Percentiles rank a stretch among this genome's conserved stretches.
Evolutionary conservation across 1,140 invertebrate genomes (phyloP).

Genomic region (Brachionus manjavacas): DNA sequence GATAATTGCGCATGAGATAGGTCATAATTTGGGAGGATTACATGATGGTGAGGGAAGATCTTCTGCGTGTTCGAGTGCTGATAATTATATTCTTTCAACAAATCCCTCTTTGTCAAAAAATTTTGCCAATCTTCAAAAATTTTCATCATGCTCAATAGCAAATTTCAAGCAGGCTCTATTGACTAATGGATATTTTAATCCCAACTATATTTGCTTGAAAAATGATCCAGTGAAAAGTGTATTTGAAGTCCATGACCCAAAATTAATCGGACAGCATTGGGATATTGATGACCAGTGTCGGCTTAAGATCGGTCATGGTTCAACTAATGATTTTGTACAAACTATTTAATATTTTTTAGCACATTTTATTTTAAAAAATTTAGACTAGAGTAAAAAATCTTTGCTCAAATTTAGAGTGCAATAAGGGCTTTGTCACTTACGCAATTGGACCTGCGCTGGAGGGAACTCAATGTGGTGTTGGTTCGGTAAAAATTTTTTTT

Average conservation of each 20-base stretch:
- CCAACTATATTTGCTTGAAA: background rate
- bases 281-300: constrained; percentile 6
- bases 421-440: background rate
- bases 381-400: background rate
- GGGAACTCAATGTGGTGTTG: constrained; percentile 2
- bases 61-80: background rate
- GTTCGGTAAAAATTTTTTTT: background rate
- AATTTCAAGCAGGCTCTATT: background rate
- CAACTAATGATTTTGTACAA: background rate
- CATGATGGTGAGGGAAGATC: background rate
- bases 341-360: background rate
- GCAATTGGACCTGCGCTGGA: background rate
- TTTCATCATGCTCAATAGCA: background rate
- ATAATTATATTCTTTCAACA: background rate
- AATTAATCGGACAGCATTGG: background rate
- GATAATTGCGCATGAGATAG: constrained; percentile 13
- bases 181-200: background rate
- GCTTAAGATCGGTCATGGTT: background rate
- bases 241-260: background rate
- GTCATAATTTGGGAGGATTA: background rate
- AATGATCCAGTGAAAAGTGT: background rate
- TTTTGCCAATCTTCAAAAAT: background rate
- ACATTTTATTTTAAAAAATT: background rate
- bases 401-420: background rate
- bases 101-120: background rate